Conservation (phyloP, 2,113 vertebrate genomes). For the Kryptolebias marmoratus region DNA sequence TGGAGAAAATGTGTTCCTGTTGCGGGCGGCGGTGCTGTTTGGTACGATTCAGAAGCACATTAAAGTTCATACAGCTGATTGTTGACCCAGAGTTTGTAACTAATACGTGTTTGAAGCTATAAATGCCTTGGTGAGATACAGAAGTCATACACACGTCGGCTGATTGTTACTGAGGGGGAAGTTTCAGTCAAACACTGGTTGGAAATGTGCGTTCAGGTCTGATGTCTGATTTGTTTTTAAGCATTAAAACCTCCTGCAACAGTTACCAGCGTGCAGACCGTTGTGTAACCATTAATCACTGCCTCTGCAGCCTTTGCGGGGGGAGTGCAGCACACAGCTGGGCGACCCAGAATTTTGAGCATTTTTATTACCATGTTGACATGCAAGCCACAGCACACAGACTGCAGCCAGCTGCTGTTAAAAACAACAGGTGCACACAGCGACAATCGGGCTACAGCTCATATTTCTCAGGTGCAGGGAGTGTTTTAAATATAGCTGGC, state of each 20-base stretch:
- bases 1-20: constrained; percentile 2
- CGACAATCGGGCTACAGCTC: constrained; percentile 57
- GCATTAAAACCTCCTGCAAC: too few relatives aligned
- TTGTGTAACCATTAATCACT: not conserved
- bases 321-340: not conserved
- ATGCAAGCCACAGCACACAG: constrained; percentile 71
- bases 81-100: not conserved
- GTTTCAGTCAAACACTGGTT: too few relatives aligned
- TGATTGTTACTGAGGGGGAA: not conserved
- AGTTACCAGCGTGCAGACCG: too few relatives aligned
- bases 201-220: too few relatives aligned
- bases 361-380: constrained; percentile 70
- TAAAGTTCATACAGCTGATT: not conserved
- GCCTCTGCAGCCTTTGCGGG: not conserved
- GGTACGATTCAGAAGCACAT: not conserved
- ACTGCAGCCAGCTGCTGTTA: constrained; percentile 53
- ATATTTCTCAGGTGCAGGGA: constrained; percentile 51
- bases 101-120: not conserved
- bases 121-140: not conserved
- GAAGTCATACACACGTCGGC: not conserved
- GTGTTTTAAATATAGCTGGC: constrained; percentile 40
- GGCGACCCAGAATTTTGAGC: constrained; percentile 1
- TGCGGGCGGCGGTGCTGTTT: not conserved
- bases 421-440: constrained; percentile 58
- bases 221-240: too few relatives aligned